These are phyloP conservation scores for Scatophagus argus DNA, from an alignment of 2,113 vertebrate genomes.

Conservation along the genomic window DNA sequence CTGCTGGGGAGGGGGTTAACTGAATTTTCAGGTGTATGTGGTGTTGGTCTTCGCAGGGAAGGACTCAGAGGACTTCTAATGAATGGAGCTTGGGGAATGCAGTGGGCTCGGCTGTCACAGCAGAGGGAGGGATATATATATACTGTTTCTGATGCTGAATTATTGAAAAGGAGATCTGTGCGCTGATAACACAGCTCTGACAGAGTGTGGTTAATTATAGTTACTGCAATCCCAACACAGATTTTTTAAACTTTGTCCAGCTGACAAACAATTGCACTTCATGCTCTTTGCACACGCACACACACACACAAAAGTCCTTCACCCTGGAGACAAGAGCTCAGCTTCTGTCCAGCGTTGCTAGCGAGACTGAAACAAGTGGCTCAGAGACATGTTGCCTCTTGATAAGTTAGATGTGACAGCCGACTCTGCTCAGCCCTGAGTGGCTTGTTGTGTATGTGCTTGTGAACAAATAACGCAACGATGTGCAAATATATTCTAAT, in stretches of 20 bases:
- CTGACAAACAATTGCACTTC: background rate
- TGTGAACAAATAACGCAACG: conserved; percentile 28
- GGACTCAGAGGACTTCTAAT: conserved; percentile 49
- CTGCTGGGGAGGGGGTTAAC: background rate
- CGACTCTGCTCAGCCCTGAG: conserved; percentile 26
- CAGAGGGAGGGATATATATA: conserved; percentile 4
- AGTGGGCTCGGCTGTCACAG: conserved; percentile 5
- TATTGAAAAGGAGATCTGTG: conserved; percentile 18
- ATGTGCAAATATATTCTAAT: conserved; percentile 58
- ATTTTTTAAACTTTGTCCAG: background rate
- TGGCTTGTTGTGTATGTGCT: background rate
- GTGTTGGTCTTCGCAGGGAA: conserved; percentile 27
- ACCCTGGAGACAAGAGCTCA: conserved; percentile 8
- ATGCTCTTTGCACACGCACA: conserved; percentile 21
- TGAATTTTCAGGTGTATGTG: conserved; percentile 35
- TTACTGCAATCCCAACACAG: background rate
- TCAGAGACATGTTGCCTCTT: conserved; percentile 43
- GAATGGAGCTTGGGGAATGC: conserved; percentile 23
- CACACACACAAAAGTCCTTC: background rate
- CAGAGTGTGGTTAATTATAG: background rate
- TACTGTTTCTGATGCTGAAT: conserved; percentile 25
- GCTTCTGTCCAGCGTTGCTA: conserved; percentile 31
- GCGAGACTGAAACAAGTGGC: conserved; percentile 53
- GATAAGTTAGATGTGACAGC: conserved; percentile 69
- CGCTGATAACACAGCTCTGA: background rate